phyloP scores from a whole-genome alignment of 2,113 vertebrate species.

The Ophiodon elongatus region DNA sequence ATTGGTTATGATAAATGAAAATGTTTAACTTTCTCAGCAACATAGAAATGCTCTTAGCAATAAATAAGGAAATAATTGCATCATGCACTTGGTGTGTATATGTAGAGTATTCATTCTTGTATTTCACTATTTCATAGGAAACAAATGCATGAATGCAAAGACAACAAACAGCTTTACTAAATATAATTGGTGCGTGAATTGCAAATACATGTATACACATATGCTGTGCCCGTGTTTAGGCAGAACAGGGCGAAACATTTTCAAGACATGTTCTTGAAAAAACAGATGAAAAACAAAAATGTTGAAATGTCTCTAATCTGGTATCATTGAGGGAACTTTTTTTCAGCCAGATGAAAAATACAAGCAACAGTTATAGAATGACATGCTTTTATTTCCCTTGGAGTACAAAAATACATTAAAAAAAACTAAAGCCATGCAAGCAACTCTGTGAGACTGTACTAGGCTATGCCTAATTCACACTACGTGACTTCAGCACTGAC shows the following conservation, averaged over 20 bases:
- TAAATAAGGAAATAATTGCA: constrained; percentile 14
- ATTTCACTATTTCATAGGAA: background rate
- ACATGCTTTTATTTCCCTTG: background rate
- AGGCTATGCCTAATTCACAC: too few relatives aligned
- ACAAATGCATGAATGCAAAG: background rate
- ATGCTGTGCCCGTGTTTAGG: background rate
- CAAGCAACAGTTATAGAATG: background rate
- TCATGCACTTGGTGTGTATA: background rate
- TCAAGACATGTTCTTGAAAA: background rate
- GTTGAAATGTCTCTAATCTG: background rate
- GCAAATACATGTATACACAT: background rate
- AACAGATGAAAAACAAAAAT: too few relatives aligned
- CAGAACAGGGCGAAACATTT: background rate
- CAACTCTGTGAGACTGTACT: too few relatives aligned
- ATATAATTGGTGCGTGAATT: background rate
- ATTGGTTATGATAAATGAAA: constrained; percentile 31
- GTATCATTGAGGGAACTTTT: background rate
- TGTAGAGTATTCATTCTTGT: background rate
- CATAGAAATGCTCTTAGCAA: constrained; percentile 4
- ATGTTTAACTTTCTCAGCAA: constrained; percentile 25
- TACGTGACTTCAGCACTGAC: too few relatives aligned
- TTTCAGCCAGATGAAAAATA: background rate
- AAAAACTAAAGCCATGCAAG: too few relatives aligned
- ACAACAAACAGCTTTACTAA: background rate
- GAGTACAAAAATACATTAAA: too few relatives aligned